Base-by-base conservation (phyloP, 2,888 invertebrate genomes). In the Rhogogaster chlorosoma region DNA sequence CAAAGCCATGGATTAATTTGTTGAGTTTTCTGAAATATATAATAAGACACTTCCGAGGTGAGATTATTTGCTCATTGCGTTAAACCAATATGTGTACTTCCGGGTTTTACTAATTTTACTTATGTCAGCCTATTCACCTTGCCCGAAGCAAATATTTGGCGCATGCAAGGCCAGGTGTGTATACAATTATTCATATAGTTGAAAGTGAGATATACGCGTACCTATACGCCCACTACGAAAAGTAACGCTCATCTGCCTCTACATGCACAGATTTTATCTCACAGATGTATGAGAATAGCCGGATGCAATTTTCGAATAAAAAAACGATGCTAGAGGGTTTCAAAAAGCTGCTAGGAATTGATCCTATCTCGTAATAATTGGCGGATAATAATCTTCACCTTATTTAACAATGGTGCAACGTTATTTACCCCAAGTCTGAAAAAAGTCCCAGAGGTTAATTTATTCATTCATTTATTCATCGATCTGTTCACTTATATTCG, bases 91-190 rank as follows among this genome's bases (percentile, higher is more conserved):
- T 61, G 26, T 53, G 7, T n/a, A 26, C 26, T 61, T 26, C 61
- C 61, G 53, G 2, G n/a, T 53, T 53, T 70, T 7, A 18, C n/a
- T 36, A 36, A n/a, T 70, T 70, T 70, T 2, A 73, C 71, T 42
- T 22, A 38, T 38, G 38, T 71, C 71, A 42, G 42, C 38, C 71
- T 42, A 73, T 73, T 73, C 42, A 73, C 71, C 71, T 73, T 73
- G 71, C 71, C 42, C 71, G 22, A 42, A 73, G 36, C 42, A 73
- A 73, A 73, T 73, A 73, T 73, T 73, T 73, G 71, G 71, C 38
- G 7, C 71, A 73, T 73, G 71, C 71, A 22, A 73, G 71, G 42
- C 71, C 71, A 42, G 71, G 42, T 67, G 67, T 67, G 32, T 32
- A 67, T 5, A 18, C 18, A n/a, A 12, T 6, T 42, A 22, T 22